Conservation (phyloP, 2,888 invertebrate genomes). For the Dryadula phaetusa region DNA sequence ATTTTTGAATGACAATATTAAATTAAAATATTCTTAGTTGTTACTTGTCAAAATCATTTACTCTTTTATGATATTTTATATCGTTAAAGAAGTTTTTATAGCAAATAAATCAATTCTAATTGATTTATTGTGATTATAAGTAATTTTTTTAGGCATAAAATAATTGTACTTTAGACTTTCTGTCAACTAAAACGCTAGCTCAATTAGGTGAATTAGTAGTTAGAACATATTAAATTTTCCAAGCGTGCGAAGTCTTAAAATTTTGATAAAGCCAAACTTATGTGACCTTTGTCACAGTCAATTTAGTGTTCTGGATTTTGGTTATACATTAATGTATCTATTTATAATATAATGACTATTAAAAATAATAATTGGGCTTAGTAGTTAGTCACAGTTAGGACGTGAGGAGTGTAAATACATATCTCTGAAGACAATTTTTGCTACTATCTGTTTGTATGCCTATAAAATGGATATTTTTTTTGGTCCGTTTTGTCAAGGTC, state of each 20-base stretch:
- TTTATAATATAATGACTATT: too few relatives aligned
- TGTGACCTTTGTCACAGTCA: constrained; percentile 2
- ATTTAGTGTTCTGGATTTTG: neutral
- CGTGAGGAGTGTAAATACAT: too few relatives aligned
- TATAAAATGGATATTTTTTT: too few relatives aligned
- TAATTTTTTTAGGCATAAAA: neutral
- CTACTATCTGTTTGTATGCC: too few relatives aligned
- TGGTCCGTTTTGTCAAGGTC: too few relatives aligned
- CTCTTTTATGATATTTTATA: neutral
- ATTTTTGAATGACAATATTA: neutral
- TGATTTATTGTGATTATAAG: neutral
- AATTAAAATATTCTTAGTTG: neutral
- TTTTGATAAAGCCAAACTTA: neutral
- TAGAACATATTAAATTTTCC: neutral
- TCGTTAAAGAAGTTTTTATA: neutral
- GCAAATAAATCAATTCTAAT: neutral
- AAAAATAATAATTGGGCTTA: too few relatives aligned
- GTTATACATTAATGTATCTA: too few relatives aligned
- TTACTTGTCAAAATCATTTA: neutral
- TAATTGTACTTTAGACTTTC: neutral
- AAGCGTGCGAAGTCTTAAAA: neutral
- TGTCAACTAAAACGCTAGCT: neutral
- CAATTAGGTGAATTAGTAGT: neutral
- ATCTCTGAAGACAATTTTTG: too few relatives aligned
- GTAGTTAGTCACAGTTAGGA: too few relatives aligned